phyloP scores from a whole-genome alignment of 1,140 invertebrate genomes.

The Geopemphigus sp. region DNA sequence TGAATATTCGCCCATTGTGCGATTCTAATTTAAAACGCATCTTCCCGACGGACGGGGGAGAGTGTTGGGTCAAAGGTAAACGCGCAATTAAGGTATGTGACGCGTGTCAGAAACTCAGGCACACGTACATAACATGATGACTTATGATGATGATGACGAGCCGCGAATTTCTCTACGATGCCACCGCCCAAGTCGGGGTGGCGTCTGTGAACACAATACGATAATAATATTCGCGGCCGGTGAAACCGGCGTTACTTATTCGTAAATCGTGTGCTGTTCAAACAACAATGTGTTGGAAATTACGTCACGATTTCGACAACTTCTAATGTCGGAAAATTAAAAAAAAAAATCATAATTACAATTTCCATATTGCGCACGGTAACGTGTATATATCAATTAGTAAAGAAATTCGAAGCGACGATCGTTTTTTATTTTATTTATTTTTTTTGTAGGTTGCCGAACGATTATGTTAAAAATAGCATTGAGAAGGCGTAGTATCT shows the following conservation, averaged over 20 bases:
- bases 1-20: background rate
- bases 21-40: constrained; percentile 34
- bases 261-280: too few species aligned
- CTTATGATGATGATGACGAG: too few species aligned
- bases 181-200: constrained; percentile 4
- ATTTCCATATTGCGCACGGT: too few species aligned
- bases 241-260: background rate
- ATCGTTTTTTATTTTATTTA: too few species aligned
- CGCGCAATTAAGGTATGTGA: constrained; percentile 18
- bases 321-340: background rate
- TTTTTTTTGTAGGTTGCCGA: too few species aligned
- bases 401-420: too few species aligned
- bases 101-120: too few species aligned
- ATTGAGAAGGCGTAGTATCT: too few species aligned
- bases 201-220: background rate
- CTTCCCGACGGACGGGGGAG: background rate
- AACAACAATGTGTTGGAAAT: background rate
- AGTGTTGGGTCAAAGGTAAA: constrained; percentile 35
- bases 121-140: too few species aligned
- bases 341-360: background rate
- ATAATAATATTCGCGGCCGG: background rate
- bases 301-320: background rate
- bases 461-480: too few species aligned
- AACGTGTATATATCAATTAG: too few species aligned
- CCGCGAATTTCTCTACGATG: constrained; percentile 21